Percentiles rank a stretch among this genome's conserved stretches.
Evolutionary conservation across 2,797 vertebrate genomes (phyloP).

Genomic region (Acanthiza pusilla): DNA sequence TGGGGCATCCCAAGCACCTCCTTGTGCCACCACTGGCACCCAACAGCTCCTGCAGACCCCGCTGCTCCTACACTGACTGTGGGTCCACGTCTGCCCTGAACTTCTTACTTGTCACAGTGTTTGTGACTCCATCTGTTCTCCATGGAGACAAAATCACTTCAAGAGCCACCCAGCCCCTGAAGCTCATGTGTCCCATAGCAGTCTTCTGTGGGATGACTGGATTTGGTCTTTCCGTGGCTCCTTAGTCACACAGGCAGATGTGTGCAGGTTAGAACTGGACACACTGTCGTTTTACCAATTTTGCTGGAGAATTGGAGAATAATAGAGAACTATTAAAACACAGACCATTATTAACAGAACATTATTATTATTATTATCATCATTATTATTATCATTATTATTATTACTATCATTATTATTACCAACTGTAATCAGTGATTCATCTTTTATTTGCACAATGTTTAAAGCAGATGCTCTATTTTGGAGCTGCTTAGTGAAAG

Average conservation of each 20-base stretch:
- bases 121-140: neutral
- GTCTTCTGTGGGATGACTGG: neutral
- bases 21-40: neutral
- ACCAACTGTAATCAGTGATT: neutral
- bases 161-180: neutral
- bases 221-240: neutral
- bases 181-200: neutral
- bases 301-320: neutral
- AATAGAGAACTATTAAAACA: neutral
- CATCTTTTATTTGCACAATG: neutral
- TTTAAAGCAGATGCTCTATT: neutral
- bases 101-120: neutral
- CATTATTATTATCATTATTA: neutral
- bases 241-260: neutral
- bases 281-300: neutral
- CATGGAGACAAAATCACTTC: neutral
- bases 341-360: neutral
- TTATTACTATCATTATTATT: neutral
- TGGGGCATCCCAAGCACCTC: neutral
- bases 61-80: fast-evolving
- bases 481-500: neutral
- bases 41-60: neutral
- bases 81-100: fast-evolving
- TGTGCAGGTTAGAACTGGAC: neutral
- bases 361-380: neutral